These are phyloP conservation scores for Axea sp. DNA, from an alignment of 2,888 invertebrate genomes.

Conservation along the genomic window DNA sequence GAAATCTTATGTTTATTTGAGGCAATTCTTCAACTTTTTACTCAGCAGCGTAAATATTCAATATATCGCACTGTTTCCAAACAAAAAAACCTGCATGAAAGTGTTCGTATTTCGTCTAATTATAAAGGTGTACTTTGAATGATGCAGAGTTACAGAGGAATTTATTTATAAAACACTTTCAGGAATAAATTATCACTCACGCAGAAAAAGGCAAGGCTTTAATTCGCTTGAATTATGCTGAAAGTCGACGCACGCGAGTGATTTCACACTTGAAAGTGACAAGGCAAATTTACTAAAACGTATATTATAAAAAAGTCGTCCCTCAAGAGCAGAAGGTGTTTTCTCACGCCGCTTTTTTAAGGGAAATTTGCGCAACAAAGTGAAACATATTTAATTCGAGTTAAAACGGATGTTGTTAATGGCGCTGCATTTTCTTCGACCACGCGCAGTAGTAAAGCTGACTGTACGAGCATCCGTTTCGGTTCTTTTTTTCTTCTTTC, in stretches of 20 bases:
- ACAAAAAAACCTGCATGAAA: too few relatives aligned
- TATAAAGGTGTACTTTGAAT: too few relatives aligned
- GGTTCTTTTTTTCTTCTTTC: neutral
- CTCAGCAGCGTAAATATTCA: too few relatives aligned
- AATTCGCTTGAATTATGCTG: conserved; percentile 19
- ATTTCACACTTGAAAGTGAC: conserved; percentile 9
- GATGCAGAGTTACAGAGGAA: too few relatives aligned
- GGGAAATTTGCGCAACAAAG: neutral
- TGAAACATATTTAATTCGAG: conserved; percentile 8
- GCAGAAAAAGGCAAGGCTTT: conserved; percentile 19
- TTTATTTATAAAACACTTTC: conserved; percentile 30
- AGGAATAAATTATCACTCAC: conserved; percentile 19
- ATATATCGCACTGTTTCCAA: too few relatives aligned
- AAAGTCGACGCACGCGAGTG: conserved; percentile 8
- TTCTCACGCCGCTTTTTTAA: neutral
- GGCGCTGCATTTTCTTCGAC: neutral
- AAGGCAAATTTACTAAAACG: conserved; percentile 1
- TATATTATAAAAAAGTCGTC: conserved; percentile 3
- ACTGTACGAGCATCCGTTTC: neutral
- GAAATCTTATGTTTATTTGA: too few relatives aligned
- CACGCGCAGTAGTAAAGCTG: neutral
- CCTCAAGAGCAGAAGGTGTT: neutral
- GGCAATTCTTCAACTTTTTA: too few relatives aligned
- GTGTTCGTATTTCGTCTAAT: too few relatives aligned
- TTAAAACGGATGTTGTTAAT: conserved; percentile 1